Conservation (phyloP, 2,888 invertebrate genomes). For the Augochlorella aurata region DNA sequence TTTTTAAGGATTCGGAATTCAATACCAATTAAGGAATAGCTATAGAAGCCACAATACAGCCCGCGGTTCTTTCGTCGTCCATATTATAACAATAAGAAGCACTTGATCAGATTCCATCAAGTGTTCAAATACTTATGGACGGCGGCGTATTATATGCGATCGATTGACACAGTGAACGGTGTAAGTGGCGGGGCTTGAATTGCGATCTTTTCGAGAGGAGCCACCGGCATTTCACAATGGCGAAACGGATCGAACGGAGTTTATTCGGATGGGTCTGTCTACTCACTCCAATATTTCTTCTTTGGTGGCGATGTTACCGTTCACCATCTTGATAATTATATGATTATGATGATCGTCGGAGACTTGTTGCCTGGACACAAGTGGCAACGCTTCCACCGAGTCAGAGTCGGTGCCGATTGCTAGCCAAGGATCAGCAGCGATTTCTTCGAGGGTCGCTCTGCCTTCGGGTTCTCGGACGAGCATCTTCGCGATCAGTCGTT, state of each 20-base stretch:
- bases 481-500: slow-evolving; percentile 95
- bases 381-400: slow-evolving; percentile 87
- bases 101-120: neutral
- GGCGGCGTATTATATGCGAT: neutral
- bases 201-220: neutral
- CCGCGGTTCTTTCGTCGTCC: neutral
- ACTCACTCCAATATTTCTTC: slow-evolving; percentile 95
- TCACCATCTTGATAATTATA: slow-evolving; percentile 97
- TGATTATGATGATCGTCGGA: slow-evolving; percentile 95
- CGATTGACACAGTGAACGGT: neutral
- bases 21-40: neutral
- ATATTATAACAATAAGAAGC: neutral
- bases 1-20: neutral
- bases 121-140: neutral
- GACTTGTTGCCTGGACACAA: slow-evolving; percentile 94
- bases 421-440: slow-evolving; percentile 93
- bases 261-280: neutral
- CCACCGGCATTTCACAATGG: neutral
- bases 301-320: slow-evolving; percentile 96
- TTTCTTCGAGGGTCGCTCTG: slow-evolving; percentile 93
- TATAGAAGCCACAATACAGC: neutral
- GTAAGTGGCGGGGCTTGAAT: neutral
- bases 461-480: slow-evolving; percentile 96
- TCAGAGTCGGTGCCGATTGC: slow-evolving; percentile 83
- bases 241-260: neutral